A percentile compares a stretch with the other conserved stretches of the same genome.
These are phyloP conservation scores for Zaprionus tsacasi DNA, from an alignment of 1,140 invertebrate genomes.

Conservation along the genomic window DNA sequence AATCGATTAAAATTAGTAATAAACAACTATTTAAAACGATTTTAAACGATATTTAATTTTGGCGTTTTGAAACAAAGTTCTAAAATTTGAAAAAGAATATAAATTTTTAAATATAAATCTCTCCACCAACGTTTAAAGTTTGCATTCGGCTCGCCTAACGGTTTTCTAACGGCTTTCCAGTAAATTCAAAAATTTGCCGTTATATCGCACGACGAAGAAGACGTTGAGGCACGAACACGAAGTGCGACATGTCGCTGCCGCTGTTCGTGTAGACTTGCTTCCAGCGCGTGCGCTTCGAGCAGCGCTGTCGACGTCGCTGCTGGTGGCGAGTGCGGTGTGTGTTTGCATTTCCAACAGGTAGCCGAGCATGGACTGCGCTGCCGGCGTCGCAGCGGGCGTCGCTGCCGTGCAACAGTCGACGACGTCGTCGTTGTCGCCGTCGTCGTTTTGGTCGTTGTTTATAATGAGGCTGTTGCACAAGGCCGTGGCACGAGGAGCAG, in stretches of 20 bases:
- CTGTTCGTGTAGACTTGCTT: constrained; percentile 59
- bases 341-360: constrained; percentile 81
- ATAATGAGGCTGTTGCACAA: constrained; percentile 67
- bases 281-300: constrained; percentile 56
- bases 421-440: constrained; percentile 41
- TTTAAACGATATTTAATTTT: no score
- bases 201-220: background rate
- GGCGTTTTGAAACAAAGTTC: no score
- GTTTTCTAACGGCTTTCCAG: constrained; percentile 1
- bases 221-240: background rate
- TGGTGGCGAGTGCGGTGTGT: constrained; percentile 12
- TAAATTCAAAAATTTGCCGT: background rate
- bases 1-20: no score
- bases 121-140: background rate
- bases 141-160: background rate
- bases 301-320: constrained; percentile 41
- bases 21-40: no score
- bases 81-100: no score
- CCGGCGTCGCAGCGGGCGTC: constrained; percentile 41
- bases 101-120: background rate
- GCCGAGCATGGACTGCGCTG: constrained; percentile 29
- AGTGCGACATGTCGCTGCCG: background rate
- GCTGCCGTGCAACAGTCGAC: constrained; percentile 72
- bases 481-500: constrained; percentile 7
- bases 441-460: constrained; percentile 52